phyloP scores from a whole-genome alignment of 2,797 vertebrate species.

The Myotis vivesi region DNA sequence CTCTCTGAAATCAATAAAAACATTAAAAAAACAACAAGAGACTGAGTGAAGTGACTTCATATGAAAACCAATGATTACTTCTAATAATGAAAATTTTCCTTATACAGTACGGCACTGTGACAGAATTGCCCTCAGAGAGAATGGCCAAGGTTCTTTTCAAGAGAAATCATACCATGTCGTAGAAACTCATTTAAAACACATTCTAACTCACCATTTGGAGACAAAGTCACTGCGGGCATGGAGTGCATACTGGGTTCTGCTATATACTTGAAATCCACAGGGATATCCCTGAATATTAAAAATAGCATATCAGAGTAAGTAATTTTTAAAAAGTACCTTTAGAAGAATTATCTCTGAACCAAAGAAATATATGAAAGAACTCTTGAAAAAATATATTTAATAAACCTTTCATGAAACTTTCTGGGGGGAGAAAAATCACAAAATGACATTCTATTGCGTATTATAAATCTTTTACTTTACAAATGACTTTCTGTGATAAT shows the following conservation, averaged over 20 bases:
- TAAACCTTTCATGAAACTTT: slow-evolving; percentile 1
- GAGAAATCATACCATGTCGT: background rate
- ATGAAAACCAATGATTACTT: background rate
- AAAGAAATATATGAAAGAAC: background rate
- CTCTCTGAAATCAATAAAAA: no score
- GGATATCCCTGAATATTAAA: slow-evolving; percentile 94
- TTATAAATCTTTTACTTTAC: slow-evolving; percentile 28
- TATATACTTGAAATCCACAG: slow-evolving; percentile 99
- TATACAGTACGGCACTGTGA: background rate
- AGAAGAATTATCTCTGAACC: slow-evolving; percentile 45
- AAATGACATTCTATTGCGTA: background rate
- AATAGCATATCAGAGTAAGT: slow-evolving; percentile 66
- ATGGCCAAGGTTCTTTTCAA: background rate
- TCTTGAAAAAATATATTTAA: slow-evolving; percentile 34
- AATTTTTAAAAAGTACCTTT: slow-evolving; percentile 1
- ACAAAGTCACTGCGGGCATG: slow-evolving; percentile 98
- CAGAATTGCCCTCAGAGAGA: background rate
- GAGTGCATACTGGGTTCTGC: slow-evolving; percentile 99
- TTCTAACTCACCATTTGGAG: slow-evolving; percentile 93
- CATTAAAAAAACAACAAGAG: background rate
- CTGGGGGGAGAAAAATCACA: slow-evolving; percentile 5
- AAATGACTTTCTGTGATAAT: slow-evolving; percentile 39
- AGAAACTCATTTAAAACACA: background rate
- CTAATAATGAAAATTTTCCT: slow-evolving; percentile 27
- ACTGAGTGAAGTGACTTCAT: background rate